phyloP scores from a whole-genome alignment of 2,888 invertebrate genomes.

The Dasypogon diadema region DNA sequence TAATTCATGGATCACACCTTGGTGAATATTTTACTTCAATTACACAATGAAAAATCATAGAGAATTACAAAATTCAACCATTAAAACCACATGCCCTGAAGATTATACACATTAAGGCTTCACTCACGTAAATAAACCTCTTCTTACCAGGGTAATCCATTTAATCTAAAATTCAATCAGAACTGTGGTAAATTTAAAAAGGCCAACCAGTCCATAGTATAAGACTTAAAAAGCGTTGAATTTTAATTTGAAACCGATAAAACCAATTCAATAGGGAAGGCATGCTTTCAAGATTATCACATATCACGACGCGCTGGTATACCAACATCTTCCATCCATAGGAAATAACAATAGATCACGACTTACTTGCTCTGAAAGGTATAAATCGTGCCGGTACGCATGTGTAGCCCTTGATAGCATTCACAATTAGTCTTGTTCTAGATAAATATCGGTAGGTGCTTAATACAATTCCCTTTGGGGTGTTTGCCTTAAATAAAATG shows the following conservation, averaged over 20 bases:
- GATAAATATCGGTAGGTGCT: neutral
- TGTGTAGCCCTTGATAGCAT: slow-evolving; percentile 31
- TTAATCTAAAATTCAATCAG: slow-evolving; percentile 31
- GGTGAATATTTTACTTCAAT: too few relatives aligned
- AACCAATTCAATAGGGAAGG: slow-evolving; percentile 33
- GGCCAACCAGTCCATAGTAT: neutral
- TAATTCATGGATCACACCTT: too few relatives aligned
- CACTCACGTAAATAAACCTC: neutral
- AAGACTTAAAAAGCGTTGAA: neutral
- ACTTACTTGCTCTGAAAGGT: slow-evolving; percentile 9
- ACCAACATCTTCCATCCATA: neutral
- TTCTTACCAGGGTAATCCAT: neutral
- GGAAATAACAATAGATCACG: slow-evolving; percentile 41
- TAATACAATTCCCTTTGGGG: neutral
- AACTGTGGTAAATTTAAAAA: neutral
- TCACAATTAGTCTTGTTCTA: slow-evolving; percentile 29
- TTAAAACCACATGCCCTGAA: too few relatives aligned
- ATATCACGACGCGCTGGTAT: slow-evolving; percentile 2
- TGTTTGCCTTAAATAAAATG: neutral
- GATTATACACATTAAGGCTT: neutral
- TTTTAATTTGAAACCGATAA: slow-evolving; percentile 38
- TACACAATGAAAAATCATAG: too few relatives aligned
- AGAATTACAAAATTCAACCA: too few relatives aligned
- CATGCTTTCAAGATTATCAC: slow-evolving; percentile 37
- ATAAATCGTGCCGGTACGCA: slow-evolving; percentile 42